Evolutionary conservation across 2,888 invertebrate species (phyloP).

Genomic region (Unio delphinus): DNA sequence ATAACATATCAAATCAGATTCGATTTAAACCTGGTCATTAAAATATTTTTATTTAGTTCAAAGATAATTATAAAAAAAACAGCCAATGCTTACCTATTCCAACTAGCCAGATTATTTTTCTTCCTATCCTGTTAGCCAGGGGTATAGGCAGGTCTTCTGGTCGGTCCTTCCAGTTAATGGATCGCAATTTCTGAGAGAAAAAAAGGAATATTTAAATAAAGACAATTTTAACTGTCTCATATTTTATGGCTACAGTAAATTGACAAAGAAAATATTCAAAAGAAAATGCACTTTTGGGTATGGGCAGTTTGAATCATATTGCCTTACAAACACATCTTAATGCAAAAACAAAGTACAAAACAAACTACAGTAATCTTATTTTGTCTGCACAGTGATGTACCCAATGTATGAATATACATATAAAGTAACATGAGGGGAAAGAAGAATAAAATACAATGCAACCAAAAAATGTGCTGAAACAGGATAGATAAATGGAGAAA

Average conservation of each 20-base stretch:
- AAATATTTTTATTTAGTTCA: background rate
- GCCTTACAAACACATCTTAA: too few relatives aligned
- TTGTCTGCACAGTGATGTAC: too few relatives aligned
- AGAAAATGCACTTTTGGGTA: too few relatives aligned
- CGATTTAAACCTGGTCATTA: background rate
- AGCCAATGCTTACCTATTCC: conserved; percentile 51
- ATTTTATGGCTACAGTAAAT: background rate
- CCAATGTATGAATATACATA: too few relatives aligned
- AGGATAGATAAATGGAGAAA: too few relatives aligned
- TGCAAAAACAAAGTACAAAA: too few relatives aligned
- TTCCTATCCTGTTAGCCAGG: conserved; percentile 18
- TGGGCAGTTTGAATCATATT: too few relatives aligned
- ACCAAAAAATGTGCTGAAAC: too few relatives aligned
- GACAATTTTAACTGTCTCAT: background rate
- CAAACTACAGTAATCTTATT: too few relatives aligned
- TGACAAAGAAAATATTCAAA: too few relatives aligned
- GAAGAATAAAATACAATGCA: too few relatives aligned
- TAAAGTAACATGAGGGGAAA: too few relatives aligned
- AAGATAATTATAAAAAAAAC: background rate
- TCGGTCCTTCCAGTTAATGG: conserved; percentile 50
- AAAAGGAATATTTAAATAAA: conserved; percentile 1
- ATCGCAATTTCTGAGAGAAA: conserved; percentile 49
- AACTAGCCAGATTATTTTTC: conserved; percentile 57
- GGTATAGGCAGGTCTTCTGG: conserved; percentile 20
- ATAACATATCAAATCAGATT: background rate